Conservation (phyloP, 2,797 vertebrate species). For the Okamejei kenojei region DNA sequence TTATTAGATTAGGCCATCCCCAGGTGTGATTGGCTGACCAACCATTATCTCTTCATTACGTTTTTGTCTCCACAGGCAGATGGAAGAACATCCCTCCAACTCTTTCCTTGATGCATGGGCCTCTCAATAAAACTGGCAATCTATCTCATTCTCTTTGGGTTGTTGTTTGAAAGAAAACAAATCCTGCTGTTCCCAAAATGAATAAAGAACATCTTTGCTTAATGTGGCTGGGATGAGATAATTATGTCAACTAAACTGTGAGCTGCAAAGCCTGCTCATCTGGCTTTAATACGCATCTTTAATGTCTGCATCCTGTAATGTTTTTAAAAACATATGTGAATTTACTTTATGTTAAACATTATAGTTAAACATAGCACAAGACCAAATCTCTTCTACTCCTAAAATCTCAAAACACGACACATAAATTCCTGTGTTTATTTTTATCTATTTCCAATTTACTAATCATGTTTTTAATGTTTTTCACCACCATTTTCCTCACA, state of each 20-base stretch:
- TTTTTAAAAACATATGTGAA: neutral
- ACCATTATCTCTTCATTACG: neutral
- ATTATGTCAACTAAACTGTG: neutral
- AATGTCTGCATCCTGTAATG: neutral
- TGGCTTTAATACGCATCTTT: neutral
- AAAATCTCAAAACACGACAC: neutral
- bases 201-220: neutral
- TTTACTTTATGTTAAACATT: neutral
- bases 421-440: neutral
- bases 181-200: neutral
- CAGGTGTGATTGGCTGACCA: neutral
- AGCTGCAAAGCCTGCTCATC: conserved; percentile 4
- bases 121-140: conserved; percentile 1
- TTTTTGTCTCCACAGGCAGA: neutral
- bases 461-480: neutral
- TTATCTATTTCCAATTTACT: neutral
- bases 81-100: neutral
- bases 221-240: neutral
- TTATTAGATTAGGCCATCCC: neutral
- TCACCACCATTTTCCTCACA: neutral
- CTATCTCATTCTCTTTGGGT: neutral
- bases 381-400: neutral
- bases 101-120: neutral
- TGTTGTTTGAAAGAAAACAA: neutral
- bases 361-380: neutral